Base-by-base conservation (phyloP, 92 coral and sea anemone species). In the Zoanthus solanderi region DNA sequence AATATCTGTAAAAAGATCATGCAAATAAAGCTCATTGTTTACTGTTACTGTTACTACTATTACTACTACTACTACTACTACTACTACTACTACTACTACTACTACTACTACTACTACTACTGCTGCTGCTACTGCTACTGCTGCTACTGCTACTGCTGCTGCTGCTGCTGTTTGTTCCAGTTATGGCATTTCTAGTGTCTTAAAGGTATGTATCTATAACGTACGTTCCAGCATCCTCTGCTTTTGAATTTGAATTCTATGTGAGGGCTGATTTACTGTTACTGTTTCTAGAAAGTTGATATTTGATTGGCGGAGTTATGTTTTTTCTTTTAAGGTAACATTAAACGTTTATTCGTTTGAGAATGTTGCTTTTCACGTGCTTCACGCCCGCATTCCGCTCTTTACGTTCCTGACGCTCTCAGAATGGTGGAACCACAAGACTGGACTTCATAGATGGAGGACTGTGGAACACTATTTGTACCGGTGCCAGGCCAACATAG, bases 381-480 rank as follows among this genome's bases (percentile, higher is more conserved):
- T 97, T 34, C 99, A 95, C 76, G 97, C 94, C 63, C 94, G 99
- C 17, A 89, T 97, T 34, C 99, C 99, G 71, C 95, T 97, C 78
- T 97, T 87, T 93, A 89, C 99, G 48, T 95, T 80, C 86, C 97
- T 95, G 57, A 87, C 95, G 30, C 88, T 97, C 14, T 89, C 99
- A 44, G 96, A 93, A 76, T 97, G 99, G 99, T 97, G 99, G 99
- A 98, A 97, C 76, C 99, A 95, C 66, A 92, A 94, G 84, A 90
- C 93, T 45, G 94, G 94, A 60, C 86, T 93, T 9, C 87, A 95
- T 76, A 90, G 98, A 48, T 97, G 99, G 99, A 92, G 98, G 61
- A 97, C 98, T 16, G 95, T 94, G 68, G 96, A 95, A 57, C 99
- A 97, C 83, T 97, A 97, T 88, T 88, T 97, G 84, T 90, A 82